Evolutionary conservation across 2,797 vertebrate species (phyloP), one percentile per base, ranked within the genome.

Genomic region (Cirrhinus molitorella): DNA sequence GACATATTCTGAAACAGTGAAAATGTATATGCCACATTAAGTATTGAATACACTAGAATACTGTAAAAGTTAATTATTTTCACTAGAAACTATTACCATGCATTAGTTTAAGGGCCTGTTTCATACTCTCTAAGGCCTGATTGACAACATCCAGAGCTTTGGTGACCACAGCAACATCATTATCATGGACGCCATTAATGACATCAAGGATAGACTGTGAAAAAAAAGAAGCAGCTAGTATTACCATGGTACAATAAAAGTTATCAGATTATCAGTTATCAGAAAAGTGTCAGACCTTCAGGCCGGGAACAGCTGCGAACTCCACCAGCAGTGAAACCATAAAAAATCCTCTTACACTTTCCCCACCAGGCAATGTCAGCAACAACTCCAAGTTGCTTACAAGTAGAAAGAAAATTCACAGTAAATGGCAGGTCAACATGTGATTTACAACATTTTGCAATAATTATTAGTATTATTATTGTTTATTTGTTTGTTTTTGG

Each of bases 271-370:
- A n/a, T n/a, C n/a, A n/a, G n/a, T n/a, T n/a, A n/a, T n/a, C n/a
- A n/a, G n/a, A n/a, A n/a, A 55, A 23, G n/a, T 80, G 79, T 47
- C 79, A 91, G 84, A 98, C 98, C 96, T 94, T 96, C 81, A 99
- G 87, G 28, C 95, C 97, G 25, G 96, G 96, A 51, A 92, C 95
- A 0, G 95, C 98, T 0, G 96, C 96, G 81, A 95, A 91, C 92
- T 99, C 97, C 45, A 97, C 96, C 81, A 98, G 89, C 59, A 97
- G 87, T 2, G 95, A 97, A 87, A 98, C 96, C 0, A 98, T 90
- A 57, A 97, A 92, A 90, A 99, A 99, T 12, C 97, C 97, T 11
- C 80, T 86, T 53, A 94, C 90, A 79, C 93, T 97, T 17, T 96
- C 94, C 68, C 95, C 97, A 28, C 98, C 97, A 0, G 98, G 97